Evolutionary conservation across 1,140 invertebrate genomes (phyloP).

Genomic region (Homarus americanus): DNA sequence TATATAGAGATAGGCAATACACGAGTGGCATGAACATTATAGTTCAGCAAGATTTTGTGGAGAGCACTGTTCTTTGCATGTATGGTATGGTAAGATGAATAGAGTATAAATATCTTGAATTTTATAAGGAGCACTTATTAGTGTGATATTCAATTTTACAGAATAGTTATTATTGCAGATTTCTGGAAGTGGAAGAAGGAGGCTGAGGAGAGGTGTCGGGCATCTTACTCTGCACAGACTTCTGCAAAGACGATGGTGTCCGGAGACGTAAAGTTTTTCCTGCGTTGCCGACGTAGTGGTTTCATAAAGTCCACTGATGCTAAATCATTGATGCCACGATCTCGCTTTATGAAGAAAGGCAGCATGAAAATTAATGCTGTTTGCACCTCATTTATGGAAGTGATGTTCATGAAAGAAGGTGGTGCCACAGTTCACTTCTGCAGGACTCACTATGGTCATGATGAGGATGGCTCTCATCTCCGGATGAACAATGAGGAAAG

Average conservation of each 20-base stretch:
- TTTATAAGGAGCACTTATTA: too few relatives aligned
- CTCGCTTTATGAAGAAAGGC: not conserved
- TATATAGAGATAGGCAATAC: too few relatives aligned
- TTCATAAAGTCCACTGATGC: constrained; percentile 9
- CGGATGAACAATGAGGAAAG: constrained; percentile 49
- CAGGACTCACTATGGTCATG: constrained; percentile 56
- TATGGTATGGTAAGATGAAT: too few relatives aligned
- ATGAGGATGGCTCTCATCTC: constrained; percentile 11
- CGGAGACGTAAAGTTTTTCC: constrained; percentile 43
- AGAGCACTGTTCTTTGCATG: too few relatives aligned
- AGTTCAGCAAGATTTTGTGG: too few relatives aligned
- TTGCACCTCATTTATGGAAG: constrained; percentile 61
- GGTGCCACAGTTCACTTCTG: constrained; percentile 60
- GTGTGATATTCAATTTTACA: too few relatives aligned
- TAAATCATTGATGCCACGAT: not conserved
- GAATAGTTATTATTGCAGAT: constrained; percentile 33
- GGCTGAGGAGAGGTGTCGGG: constrained; percentile 45
- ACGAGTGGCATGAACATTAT: too few relatives aligned
- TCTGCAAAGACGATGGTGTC: constrained; percentile 49
- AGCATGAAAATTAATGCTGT: constrained; percentile 61
- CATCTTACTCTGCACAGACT: constrained; percentile 42
- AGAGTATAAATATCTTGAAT: too few relatives aligned
- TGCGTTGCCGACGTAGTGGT: constrained; percentile 55
- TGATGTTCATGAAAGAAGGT: constrained; percentile 39
- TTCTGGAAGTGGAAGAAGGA: constrained; percentile 58